Base-by-base conservation (phyloP, 1,140 invertebrate species). In the Apis florea region DNA sequence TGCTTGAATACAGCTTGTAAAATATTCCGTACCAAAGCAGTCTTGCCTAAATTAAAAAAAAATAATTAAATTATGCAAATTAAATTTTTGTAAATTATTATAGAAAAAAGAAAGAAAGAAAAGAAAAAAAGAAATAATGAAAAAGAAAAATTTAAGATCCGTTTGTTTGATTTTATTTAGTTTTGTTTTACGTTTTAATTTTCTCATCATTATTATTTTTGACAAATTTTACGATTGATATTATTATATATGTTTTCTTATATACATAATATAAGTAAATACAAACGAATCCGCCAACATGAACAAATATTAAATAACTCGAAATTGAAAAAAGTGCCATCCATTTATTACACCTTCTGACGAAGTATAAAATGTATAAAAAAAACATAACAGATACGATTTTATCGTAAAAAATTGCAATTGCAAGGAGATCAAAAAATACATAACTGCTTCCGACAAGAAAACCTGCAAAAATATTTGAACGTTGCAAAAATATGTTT, bases 21-120 rank as follows among this genome's bases (percentile, higher is more conserved):
- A 96, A 91, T 95, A 96, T 88, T 93, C 90, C 90, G 94, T 95
- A 83, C 93, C 94, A 91, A 95, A 96, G 93, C 95, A 96, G 82
- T 95, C 92, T 88, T 94, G 93, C 92, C 95, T 95, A 91, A 83
- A 90, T 88, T 13, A 67, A 6, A 67, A 67, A 66, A 21, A 31
- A 47, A n/a, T n/a, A 21, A 47, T 67, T 47, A 67, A 12, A 67
- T n/a, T 6, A 0, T 11, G 13, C 13, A 21, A 9, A 21, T 47
- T 40, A 40, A 40, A 40, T 40, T 40, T 40, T 40, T 40, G 31
- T 40, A 40, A 40, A 40, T 40, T 40, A 40, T 40, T 40, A 40
- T 40, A 40, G 5, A 40, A 63, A 26, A 24, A 24, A 24, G 13
- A 24, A 24, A 12, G 12, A 59, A 8, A 59, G 13, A 8, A 59